These are phyloP conservation scores for Tragulus kanchil DNA, from an alignment of 2,113 vertebrate species.

Conservation along the genomic window DNA sequence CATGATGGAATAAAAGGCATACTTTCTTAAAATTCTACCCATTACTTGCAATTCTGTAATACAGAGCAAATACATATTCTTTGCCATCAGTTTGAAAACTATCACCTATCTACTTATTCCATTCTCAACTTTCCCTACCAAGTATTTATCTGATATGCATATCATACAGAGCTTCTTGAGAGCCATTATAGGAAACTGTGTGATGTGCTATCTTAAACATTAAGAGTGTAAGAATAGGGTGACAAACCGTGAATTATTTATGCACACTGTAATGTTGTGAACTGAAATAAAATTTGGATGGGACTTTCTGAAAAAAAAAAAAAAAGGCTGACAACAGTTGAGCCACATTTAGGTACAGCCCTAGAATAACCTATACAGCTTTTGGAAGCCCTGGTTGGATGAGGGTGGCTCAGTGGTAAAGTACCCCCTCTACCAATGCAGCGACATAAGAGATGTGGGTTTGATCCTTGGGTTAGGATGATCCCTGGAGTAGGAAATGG, in stretches of 20 bases:
- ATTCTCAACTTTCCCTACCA: not conserved
- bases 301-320: slow-evolving; percentile 29
- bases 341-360: slow-evolving; percentile 13
- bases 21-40: slow-evolving; percentile 35
- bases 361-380: not conserved
- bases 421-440: not conserved
- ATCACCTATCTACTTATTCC: slow-evolving; percentile 37
- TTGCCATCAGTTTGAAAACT: slow-evolving; percentile 58
- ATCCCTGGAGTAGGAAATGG: not conserved
- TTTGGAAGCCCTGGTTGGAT: not conserved
- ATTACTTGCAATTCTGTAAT: slow-evolving; percentile 51
- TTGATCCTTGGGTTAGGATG: not conserved
- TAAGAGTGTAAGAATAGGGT: slow-evolving; percentile 37
- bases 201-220: slow-evolving; percentile 65
- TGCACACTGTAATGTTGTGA: not conserved
- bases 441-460: not conserved
- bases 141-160: slow-evolving; percentile 16
- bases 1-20: slow-evolving; percentile 21
- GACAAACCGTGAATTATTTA: not conserved
- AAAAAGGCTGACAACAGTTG: not conserved
- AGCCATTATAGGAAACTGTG: not conserved
- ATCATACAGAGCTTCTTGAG: slow-evolving; percentile 47
- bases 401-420: not conserved
- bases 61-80: not conserved
- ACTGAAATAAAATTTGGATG: slow-evolving; percentile 34